A percentile compares a stretch with the other conserved stretches of the same genome.
These are phyloP conservation scores for Otocyon megalotis DNA, from an alignment of 2,113 vertebrate species.

Conservation along the genomic window DNA sequence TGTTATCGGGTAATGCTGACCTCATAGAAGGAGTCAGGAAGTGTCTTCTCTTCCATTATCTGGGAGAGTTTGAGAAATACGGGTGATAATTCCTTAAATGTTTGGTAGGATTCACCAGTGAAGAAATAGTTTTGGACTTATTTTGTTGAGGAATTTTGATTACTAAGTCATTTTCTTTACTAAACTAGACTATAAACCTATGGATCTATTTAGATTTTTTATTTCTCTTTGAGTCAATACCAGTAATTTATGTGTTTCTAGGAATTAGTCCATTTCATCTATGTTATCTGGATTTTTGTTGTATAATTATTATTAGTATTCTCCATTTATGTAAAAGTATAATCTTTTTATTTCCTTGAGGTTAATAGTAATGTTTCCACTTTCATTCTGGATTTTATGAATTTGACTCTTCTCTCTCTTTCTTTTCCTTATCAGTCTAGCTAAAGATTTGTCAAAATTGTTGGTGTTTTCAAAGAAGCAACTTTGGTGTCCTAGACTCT, in stretches of 20 bases:
- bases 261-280: neutral
- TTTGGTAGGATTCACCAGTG: neutral
- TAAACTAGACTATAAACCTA: neutral
- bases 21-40: neutral
- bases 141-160: neutral
- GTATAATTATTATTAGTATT: neutral
- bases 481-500: neutral
- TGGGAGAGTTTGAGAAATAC: neutral
- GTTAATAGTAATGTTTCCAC: neutral
- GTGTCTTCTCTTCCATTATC: neutral
- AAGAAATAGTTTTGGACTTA: neutral
- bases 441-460: neutral
- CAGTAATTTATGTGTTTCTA: neutral
- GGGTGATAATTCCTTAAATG: neutral
- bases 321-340: neutral
- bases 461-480: neutral
- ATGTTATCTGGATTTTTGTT: neutral
- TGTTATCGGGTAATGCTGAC: neutral
- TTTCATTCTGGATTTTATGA: neutral
- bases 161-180: neutral
- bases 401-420: neutral
- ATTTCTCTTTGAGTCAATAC: neutral
- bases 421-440: neutral
- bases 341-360: neutral
- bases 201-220: neutral